A percentile compares a stretch with the other conserved stretches of the same genome.
These are phyloP conservation scores for Melanotaenia nigrans DNA, from an alignment of 2,797 vertebrate genomes.

Conservation along the genomic window DNA sequence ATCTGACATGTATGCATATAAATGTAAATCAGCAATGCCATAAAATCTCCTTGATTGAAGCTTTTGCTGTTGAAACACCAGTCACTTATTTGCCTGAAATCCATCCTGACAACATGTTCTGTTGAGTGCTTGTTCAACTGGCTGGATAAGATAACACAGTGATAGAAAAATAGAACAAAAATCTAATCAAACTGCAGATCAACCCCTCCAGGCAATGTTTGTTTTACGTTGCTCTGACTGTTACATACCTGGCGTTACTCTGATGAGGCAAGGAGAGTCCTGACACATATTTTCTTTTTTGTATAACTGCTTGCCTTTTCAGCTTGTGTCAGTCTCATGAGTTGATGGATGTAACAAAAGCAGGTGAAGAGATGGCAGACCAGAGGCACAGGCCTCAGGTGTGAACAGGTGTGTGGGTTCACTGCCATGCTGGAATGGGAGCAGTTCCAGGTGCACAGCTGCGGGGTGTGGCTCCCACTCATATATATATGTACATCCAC, in stretches of 20 bases:
- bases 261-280: slow-evolving; percentile 22
- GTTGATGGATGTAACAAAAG: slow-evolving; percentile 73
- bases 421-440: slow-evolving; percentile 83
- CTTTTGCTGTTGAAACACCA: neutral
- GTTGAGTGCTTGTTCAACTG: slow-evolving; percentile 42
- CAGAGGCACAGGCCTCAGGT: slow-evolving; percentile 77
- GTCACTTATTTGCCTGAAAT: slow-evolving; percentile 16
- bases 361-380: slow-evolving; percentile 57
- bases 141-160: slow-evolving; percentile 45
- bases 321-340: slow-evolving; percentile 52
- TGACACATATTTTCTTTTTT: slow-evolving; percentile 34
- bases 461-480: slow-evolving; percentile 73
- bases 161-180: slow-evolving; percentile 31
- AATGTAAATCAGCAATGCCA: neutral
- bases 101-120: slow-evolving; percentile 16
- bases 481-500: slow-evolving; percentile 33
- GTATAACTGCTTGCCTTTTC: slow-evolving; percentile 40
- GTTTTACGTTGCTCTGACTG: slow-evolving; percentile 3
- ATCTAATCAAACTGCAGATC: slow-evolving; percentile 36
- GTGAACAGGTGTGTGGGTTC: slow-evolving; percentile 86
- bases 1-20: neutral
- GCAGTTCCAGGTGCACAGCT: slow-evolving; percentile 84
- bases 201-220: slow-evolving; percentile 5
- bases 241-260: slow-evolving; percentile 49
- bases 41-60: neutral